phyloP scores from a whole-genome alignment of 2,113 vertebrate species.

The Osmerus eperlanus region DNA sequence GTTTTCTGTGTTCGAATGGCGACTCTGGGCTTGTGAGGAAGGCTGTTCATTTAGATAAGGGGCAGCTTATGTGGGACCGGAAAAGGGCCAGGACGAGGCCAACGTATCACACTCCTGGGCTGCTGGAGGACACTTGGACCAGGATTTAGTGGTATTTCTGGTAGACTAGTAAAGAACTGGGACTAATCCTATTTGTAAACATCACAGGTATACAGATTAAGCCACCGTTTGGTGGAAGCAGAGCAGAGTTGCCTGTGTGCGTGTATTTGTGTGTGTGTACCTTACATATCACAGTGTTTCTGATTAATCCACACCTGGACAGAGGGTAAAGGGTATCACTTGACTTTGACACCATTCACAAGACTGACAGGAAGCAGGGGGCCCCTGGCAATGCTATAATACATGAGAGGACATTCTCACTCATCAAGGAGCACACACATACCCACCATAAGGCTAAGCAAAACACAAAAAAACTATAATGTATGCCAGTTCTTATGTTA shows the following conservation, averaged over 20 bases:
- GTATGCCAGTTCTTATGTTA: no score
- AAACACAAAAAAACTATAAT: no score
- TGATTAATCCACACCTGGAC: background rate
- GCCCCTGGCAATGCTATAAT: background rate
- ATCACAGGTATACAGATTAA: conserved; percentile 68
- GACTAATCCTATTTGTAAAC: conserved; percentile 68
- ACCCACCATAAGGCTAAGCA: no score
- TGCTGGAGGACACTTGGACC: conserved; percentile 15
- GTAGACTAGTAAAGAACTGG: conserved; percentile 46
- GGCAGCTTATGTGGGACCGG: conserved; percentile 53
- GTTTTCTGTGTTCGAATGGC: conserved; percentile 21
- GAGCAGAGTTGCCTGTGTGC: conserved; percentile 16
- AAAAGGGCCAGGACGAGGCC: conserved; percentile 48
- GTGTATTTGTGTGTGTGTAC: conserved; percentile 22
- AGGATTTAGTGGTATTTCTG: conserved; percentile 13
- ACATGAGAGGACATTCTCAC: background rate
- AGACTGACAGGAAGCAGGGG: conserved; percentile 24
- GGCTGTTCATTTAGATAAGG: conserved; percentile 73
- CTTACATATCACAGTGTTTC: background rate
- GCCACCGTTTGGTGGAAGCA: conserved; percentile 29
- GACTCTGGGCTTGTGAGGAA: conserved; percentile 21
- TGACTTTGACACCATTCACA: conserved; percentile 44
- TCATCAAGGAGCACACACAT: no score
- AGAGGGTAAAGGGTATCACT: conserved; percentile 33
- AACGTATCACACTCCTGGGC: conserved; percentile 37